Evolutionary conservation across 2,797 vertebrate species (phyloP).

Genomic region (Gambusia yucatana): DNA sequence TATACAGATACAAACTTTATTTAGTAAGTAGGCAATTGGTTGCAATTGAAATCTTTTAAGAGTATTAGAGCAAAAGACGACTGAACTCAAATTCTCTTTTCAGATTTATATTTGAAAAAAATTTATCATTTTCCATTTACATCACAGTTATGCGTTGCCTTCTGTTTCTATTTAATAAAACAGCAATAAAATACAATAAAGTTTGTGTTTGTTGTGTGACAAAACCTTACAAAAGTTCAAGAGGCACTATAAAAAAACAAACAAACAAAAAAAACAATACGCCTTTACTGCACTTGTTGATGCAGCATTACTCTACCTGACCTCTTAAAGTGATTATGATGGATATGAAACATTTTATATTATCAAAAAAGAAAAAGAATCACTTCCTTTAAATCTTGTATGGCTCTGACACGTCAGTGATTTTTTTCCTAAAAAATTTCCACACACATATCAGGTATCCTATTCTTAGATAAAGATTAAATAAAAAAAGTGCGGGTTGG

Average conservation of each 20-base stretch:
- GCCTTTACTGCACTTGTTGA: background rate
- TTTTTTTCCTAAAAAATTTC: conserved; percentile 26
- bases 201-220: background rate
- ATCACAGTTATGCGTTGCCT: too few relatives aligned
- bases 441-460: conserved; percentile 38
- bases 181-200: background rate
- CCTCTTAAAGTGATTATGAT: background rate
- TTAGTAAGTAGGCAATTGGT: background rate
- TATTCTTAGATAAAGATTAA: conserved; percentile 61
- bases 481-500: conserved; percentile 34
- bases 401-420: conserved; percentile 1
- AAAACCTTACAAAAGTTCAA: background rate
- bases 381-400: conserved; percentile 13
- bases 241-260: background rate
- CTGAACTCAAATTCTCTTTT: background rate
- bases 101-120: too few relatives aligned
- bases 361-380: conserved; percentile 21
- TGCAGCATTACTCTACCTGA: background rate
- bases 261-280: background rate
- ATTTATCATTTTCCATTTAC: too few relatives aligned
- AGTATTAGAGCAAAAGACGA: background rate
- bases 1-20: background rate
- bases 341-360: conserved; percentile 2
- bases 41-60: background rate
- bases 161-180: too few relatives aligned